Conservation (phyloP, 2,113 vertebrate genomes). For the Aleadryas rufinucha region DNA sequence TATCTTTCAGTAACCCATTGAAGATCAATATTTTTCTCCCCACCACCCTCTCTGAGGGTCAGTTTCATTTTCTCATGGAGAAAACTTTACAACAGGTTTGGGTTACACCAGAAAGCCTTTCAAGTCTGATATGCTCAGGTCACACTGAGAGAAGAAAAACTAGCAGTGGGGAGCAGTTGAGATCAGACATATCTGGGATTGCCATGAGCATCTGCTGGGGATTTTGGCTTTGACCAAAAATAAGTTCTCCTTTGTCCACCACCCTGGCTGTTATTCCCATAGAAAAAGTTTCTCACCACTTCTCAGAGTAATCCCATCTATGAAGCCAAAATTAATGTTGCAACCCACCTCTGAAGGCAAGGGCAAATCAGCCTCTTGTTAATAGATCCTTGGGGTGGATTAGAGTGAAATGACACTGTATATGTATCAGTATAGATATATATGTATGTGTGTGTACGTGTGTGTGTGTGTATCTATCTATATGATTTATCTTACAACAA, state of each 20-base stretch:
- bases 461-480: not conserved
- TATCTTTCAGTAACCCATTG: not conserved
- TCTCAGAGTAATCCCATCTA: not conserved
- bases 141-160: not conserved
- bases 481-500: not conserved
- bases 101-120: not conserved
- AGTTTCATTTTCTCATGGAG: not conserved
- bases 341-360: not conserved
- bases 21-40: not conserved
- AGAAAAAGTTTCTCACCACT: not conserved
- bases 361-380: not conserved
- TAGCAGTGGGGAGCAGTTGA: not conserved
- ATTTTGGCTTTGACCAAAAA: not conserved
- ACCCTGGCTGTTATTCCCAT: not conserved
- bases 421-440: too few relatives aligned
- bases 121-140: not conserved
- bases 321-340: not conserved
- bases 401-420: rapidly evolving
- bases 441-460: too few relatives aligned
- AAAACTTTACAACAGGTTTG: not conserved
- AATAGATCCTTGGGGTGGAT: not conserved
- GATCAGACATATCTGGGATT: not conserved
- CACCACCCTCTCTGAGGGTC: not conserved
- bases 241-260: not conserved
- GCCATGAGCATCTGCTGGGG: not conserved